Evolutionary conservation across 2,797 vertebrate genomes (phyloP).

Genomic region (Pipistrellus pygmaeus): DNA sequence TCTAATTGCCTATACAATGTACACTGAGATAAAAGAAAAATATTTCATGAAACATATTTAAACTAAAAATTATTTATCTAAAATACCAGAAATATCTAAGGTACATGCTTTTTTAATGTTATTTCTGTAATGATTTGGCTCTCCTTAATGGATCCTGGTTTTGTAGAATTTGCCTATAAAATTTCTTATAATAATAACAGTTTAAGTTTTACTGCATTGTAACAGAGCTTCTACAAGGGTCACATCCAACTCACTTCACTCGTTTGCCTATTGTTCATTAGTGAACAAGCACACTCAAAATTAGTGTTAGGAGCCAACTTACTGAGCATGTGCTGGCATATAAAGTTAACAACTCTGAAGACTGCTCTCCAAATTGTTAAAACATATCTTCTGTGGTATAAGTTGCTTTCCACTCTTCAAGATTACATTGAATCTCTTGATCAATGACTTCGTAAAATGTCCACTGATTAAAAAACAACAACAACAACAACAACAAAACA

Average conservation of each 20-base stretch:
- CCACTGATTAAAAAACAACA: background rate
- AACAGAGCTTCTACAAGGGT: background rate
- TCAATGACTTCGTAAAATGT: background rate
- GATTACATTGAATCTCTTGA: background rate
- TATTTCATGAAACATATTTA: background rate
- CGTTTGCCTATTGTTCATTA: background rate
- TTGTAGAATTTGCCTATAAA: background rate
- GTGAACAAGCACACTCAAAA: background rate
- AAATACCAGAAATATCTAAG: background rate
- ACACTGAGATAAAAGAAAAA: background rate
- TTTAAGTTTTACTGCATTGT: background rate
- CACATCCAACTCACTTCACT: background rate
- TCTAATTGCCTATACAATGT: background rate
- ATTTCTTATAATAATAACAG: background rate
- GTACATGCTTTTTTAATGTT: background rate
- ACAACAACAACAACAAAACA: background rate
- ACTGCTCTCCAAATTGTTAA: background rate
- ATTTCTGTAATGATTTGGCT: background rate
- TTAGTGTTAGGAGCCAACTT: background rate
- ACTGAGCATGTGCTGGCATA: background rate
- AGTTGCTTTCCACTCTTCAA: background rate
- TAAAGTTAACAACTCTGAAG: background rate
- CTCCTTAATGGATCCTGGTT: background rate
- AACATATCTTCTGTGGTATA: background rate
- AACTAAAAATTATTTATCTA: background rate